Conservation (phyloP, 2,888 invertebrate species). For the Rhagonycha lutea region DNA sequence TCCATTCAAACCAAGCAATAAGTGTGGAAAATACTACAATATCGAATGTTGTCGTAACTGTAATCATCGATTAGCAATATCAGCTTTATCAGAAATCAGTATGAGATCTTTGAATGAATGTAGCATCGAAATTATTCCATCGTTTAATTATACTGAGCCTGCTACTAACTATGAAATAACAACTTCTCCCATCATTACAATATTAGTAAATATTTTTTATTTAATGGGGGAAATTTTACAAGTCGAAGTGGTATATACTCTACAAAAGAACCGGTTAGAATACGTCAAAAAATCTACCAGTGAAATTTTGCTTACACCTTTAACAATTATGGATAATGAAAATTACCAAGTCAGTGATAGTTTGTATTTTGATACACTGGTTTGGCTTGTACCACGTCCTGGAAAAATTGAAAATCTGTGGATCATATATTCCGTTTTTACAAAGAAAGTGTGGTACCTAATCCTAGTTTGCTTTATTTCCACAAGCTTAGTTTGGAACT, state of each 20-base stretch:
- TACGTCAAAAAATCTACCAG: not conserved
- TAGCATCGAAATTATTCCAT: not conserved
- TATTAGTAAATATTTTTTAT: not conserved
- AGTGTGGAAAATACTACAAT: not conserved
- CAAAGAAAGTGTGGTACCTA: not conserved
- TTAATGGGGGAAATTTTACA: not conserved
- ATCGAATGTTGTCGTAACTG: not conserved
- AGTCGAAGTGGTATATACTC: not conserved
- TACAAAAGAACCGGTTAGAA: not conserved
- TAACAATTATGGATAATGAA: not conserved
- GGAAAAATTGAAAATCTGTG: not conserved
- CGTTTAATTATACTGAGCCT: not conserved
- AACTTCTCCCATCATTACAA: not conserved
- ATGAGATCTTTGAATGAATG: not conserved
- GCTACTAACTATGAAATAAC: not conserved
- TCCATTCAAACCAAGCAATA: not conserved
- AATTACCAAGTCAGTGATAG: not conserved
- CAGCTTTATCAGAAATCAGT: not conserved
- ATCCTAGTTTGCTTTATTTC: not conserved
- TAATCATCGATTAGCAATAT: not conserved
- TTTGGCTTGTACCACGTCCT: constrained; percentile 4
- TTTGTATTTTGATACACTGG: not conserved
- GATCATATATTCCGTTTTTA: not conserved
- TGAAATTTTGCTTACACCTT: not conserved
- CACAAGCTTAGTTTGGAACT: not conserved